A percentile compares a stretch with the other conserved stretches of the same genome.
phyloP scores from a whole-genome alignment of 2,113 vertebrate species.

The Podarcis cretensis region DNA sequence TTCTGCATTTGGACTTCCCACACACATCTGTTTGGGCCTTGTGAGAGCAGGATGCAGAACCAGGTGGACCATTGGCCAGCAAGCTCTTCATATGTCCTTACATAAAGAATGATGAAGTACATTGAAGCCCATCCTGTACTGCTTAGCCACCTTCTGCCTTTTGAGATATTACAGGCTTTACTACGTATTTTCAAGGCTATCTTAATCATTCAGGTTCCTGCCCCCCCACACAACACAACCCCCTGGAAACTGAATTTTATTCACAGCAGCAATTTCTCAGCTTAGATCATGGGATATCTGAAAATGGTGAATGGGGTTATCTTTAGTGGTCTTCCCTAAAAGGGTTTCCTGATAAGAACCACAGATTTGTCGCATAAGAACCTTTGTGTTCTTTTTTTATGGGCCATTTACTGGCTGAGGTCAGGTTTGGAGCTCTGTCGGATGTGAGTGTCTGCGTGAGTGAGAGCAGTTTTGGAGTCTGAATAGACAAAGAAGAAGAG shows the following conservation, averaged over 20 bases:
- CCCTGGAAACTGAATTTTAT: background rate
- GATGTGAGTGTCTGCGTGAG: background rate
- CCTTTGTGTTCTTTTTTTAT: background rate
- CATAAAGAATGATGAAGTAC: background rate
- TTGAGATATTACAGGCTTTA: background rate
- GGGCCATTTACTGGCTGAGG: background rate
- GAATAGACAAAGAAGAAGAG: background rate
- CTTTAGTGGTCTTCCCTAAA: background rate
- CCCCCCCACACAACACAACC: too few relatives aligned
- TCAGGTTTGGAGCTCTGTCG: background rate
- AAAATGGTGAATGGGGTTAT: background rate
- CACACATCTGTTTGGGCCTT: too few relatives aligned
- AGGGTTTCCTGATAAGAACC: too few relatives aligned
- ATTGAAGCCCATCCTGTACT: too few relatives aligned
- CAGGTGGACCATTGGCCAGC: too few relatives aligned
- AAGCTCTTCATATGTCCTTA: too few relatives aligned
- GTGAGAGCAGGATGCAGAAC: too few relatives aligned
- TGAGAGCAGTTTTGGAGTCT: background rate
- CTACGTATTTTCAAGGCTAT: background rate
- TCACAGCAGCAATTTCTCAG: background rate
- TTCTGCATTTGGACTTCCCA: too few relatives aligned
- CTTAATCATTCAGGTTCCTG: background rate
- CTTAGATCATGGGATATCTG: background rate
- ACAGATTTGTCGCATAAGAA: background rate
- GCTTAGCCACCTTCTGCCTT: background rate